Percentiles rank a stretch among this genome's conserved stretches.
Conservation (phyloP, 2,797 vertebrate species). For the Premnoplex brunnescens region DNA sequence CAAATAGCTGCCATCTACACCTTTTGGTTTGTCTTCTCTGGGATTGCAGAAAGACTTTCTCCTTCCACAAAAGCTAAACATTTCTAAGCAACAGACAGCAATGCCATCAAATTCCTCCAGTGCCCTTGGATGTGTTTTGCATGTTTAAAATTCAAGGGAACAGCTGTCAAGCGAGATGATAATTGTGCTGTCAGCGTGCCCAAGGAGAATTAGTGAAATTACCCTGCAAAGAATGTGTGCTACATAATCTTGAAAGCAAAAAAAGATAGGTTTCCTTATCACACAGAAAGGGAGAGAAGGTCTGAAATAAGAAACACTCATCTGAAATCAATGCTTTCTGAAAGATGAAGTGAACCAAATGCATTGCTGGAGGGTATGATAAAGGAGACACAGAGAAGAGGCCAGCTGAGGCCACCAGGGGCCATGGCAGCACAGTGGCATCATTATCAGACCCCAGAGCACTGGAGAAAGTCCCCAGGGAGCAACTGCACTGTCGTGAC, state of each 20-base stretch:
- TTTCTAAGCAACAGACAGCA: background rate
- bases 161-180: slow-evolving; percentile 28
- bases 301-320: background rate
- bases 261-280: background rate
- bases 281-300: background rate
- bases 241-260: background rate
- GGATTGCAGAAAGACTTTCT: background rate
- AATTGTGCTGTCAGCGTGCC: background rate
- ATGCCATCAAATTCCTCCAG: background rate
- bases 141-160: slow-evolving; percentile 46
- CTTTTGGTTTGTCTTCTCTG: background rate
- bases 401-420: background rate
- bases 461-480: background rate
- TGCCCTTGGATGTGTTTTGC: background rate
- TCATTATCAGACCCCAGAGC: background rate
- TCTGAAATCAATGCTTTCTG: background rate
- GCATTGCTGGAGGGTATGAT: background rate
- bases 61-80: background rate
- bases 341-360: background rate
- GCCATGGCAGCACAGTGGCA: background rate
- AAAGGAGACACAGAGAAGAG: background rate
- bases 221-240: background rate
- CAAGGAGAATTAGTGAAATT: background rate
- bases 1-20: background rate
- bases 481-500: background rate